Percentiles rank a stretch among this genome's conserved stretches.
Conservation (phyloP, 2,113 vertebrate genomes). For the Myrmecophaga tridactyla region DNA sequence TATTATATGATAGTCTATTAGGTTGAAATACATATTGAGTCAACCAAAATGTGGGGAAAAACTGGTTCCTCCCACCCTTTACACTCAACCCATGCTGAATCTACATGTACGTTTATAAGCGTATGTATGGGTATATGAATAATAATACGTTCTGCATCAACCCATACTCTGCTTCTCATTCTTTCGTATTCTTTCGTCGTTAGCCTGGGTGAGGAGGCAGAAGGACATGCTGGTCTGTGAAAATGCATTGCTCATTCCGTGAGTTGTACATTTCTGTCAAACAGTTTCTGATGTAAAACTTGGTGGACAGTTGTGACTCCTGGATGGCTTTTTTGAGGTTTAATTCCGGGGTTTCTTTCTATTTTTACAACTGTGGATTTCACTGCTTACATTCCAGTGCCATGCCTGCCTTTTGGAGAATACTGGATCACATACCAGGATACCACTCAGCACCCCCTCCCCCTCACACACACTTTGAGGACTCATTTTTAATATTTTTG, state of each 20-base stretch:
- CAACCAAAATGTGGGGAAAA: background rate
- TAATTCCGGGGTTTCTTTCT: background rate
- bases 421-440: background rate
- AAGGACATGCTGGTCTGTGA: background rate
- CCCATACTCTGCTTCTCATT: accelerated
- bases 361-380: background rate
- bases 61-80: background rate
- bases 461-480: background rate
- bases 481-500: background rate
- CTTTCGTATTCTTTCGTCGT: background rate
- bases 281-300: background rate
- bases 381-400: background rate
- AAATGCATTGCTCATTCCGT: accelerated
- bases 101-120: accelerated
- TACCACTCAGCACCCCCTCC: background rate
- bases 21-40: accelerated
- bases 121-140: accelerated
- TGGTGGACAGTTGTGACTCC: accelerated
- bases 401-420: background rate
- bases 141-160: accelerated
- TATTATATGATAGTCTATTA: background rate
- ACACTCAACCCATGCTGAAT: accelerated
- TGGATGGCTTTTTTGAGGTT: background rate
- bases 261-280: no score
- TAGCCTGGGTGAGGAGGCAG: background rate